Base-by-base conservation (phyloP, 1,140 invertebrate genomes). In the Megalopta genalis region DNA sequence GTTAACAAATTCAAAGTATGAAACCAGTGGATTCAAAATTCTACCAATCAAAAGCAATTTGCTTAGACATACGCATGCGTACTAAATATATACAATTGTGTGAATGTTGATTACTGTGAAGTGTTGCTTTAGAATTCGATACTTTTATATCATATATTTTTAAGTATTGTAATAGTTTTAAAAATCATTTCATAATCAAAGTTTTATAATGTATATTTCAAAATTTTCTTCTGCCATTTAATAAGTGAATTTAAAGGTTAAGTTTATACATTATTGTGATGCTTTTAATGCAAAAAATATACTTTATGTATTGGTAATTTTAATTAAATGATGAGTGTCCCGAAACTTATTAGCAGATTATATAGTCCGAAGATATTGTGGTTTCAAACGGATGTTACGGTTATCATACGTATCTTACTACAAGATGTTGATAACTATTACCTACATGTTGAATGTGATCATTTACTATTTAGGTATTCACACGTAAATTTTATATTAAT, bases 391-490 rank as follows among this genome's bases (percentile, higher is more conserved):
- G 91, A 92, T 65, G 72, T 69, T 25, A 76, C 63, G 37, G 74
- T 93, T 12, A 42, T 88, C 49, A 42, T 93, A 27, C 80, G 89
- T 66, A 90, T 93, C 65, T 87, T 89, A 59, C 69, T 93, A 68
- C 57, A 42, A 25, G 91, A 92, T 66, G 83, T 93, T 3, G 54
- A 89, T 10, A 52, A 90, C 23, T 93, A 92, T 81, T 87, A 77
- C 73, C 77, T 93, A 9, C 84, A 39, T 21, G 77, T 93, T 0
- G 72, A 86, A 21, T 27, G 49, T 0, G 83, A 92, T 79, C 80
- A 87, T 60, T 84, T 93, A 12, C 60, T 64, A 66, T 93, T 93
- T 72, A 92, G 89, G 92, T 93, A 90, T 39, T 70, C 42, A 82
- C 4, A 57, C 32, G 39, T 59, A 27, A 52, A 42, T 66, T 57